These are phyloP conservation scores for Syrphus vitripennis DNA, from an alignment of 2,888 invertebrate species.

Conservation along the genomic window DNA sequence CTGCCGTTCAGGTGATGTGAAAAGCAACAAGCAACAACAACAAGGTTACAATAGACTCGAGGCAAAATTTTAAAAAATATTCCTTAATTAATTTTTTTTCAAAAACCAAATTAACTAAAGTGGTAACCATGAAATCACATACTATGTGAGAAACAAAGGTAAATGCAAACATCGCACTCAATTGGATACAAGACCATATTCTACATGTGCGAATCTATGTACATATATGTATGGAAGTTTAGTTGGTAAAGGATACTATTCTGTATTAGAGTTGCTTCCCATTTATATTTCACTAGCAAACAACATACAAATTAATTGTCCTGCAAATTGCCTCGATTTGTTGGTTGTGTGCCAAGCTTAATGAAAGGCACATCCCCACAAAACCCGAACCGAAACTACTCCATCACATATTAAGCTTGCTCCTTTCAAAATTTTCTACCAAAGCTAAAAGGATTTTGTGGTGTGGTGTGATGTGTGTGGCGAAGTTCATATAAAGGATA, in stretches of 20 bases:
- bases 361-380: slow-evolving; percentile 42
- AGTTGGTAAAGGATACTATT: slow-evolving; percentile 11
- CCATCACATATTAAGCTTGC: slow-evolving; percentile 5
- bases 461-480: not conserved
- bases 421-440: slow-evolving; percentile 51
- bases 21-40: no score
- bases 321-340: slow-evolving; percentile 67
- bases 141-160: slow-evolving; percentile 38
- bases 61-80: no score
- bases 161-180: slow-evolving; percentile 61
- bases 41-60: no score
- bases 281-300: slow-evolving; percentile 59
- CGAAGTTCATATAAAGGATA: not conserved
- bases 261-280: not conserved
- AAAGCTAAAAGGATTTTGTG: slow-evolving; percentile 20
- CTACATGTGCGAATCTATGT: not conserved
- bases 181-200: slow-evolving; percentile 2
- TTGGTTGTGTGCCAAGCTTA: slow-evolving; percentile 64
- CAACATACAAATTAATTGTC: slow-evolving; percentile 64
- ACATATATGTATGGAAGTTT: not conserved
- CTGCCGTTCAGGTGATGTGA: no score
- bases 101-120: not conserved
- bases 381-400: slow-evolving; percentile 1
- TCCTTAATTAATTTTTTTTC: no score
- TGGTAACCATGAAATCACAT: not conserved